Conservation (phyloP, 2,797 vertebrate genomes). For the Enteromius thamalakanensis region DNA sequence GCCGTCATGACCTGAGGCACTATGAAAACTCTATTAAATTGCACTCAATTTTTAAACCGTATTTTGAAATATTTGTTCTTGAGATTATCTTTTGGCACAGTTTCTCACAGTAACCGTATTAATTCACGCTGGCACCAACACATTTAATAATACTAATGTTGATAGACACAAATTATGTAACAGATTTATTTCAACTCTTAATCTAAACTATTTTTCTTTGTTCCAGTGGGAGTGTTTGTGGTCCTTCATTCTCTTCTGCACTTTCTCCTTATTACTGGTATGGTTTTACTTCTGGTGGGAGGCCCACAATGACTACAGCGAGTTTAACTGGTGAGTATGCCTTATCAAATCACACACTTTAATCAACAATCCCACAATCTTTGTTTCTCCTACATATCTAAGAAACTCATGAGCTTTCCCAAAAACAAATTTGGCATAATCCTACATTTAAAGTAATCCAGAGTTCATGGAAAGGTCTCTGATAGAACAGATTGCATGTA, state of each 20-base stretch:
- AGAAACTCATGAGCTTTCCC: constrained; percentile 26
- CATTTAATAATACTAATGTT: constrained; percentile 1
- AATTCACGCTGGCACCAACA: background rate
- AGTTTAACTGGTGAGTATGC: constrained; percentile 80
- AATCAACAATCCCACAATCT: background rate
- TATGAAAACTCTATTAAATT: background rate
- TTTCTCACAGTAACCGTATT: background rate
- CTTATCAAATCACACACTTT: background rate
- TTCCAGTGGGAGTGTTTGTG: constrained; percentile 81
- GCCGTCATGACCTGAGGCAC: constrained; percentile 11
- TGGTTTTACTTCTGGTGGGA: constrained; percentile 86
- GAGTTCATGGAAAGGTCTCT: constrained; percentile 27
- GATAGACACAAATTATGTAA: background rate
- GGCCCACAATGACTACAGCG: constrained; percentile 81
- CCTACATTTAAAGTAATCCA: constrained; percentile 45
- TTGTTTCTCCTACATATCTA: background rate
- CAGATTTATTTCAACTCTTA: background rate
- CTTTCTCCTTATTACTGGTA: constrained; percentile 78
- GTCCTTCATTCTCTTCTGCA: constrained; percentile 78
- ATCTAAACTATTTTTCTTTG: constrained; percentile 20
- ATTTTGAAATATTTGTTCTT: background rate
- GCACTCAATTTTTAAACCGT: background rate
- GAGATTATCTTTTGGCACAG: constrained; percentile 9
- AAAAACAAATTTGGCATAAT: constrained; percentile 62
- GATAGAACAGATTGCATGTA: constrained; percentile 33